Evolutionary conservation across 2,888 invertebrate genomes (phyloP).

Genomic region (Tachina fera): DNA sequence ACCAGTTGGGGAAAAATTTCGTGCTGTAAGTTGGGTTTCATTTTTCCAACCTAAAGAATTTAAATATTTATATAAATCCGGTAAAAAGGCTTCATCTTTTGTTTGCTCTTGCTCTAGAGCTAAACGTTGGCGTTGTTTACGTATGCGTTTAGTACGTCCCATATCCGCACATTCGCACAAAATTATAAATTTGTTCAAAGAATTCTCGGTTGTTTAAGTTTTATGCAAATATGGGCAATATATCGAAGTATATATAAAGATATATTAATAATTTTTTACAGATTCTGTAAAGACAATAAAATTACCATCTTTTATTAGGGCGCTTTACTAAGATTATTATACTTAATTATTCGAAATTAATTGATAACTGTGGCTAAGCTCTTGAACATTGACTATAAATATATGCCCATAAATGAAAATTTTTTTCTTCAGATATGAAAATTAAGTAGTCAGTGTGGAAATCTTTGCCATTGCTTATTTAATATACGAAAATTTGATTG

Average conservation of each 20-base stretch:
- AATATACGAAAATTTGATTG: conserved; percentile 56
- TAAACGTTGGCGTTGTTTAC: conserved; percentile 71
- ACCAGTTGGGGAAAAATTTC: conserved; percentile 87
- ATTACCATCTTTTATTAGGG: conserved; percentile 42
- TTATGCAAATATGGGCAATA: neutral
- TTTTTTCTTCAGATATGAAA: neutral
- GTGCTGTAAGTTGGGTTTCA: conserved; percentile 84
- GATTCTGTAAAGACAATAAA: conserved; percentile 68
- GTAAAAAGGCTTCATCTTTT: conserved; percentile 59
- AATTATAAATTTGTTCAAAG: neutral
- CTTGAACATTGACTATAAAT: conserved; percentile 60
- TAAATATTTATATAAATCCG: conserved; percentile 75
- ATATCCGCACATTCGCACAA: conserved; percentile 68
- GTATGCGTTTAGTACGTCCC: conserved; percentile 78
- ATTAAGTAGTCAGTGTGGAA: conserved; percentile 60
- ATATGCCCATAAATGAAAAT: neutral
- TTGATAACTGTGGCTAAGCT: conserved; percentile 52
- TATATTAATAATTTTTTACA: conserved; percentile 54
- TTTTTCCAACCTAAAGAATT: conserved; percentile 84
- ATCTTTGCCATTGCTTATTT: conserved; percentile 39
- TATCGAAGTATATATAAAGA: conserved; percentile 24
- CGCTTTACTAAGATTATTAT: neutral
- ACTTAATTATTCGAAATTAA: neutral
- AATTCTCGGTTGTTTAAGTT: conserved; percentile 1
- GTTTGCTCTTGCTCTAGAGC: conserved; percentile 57